Conservation (phyloP, 2,888 invertebrate species). For the Heliconius erato region DNA sequence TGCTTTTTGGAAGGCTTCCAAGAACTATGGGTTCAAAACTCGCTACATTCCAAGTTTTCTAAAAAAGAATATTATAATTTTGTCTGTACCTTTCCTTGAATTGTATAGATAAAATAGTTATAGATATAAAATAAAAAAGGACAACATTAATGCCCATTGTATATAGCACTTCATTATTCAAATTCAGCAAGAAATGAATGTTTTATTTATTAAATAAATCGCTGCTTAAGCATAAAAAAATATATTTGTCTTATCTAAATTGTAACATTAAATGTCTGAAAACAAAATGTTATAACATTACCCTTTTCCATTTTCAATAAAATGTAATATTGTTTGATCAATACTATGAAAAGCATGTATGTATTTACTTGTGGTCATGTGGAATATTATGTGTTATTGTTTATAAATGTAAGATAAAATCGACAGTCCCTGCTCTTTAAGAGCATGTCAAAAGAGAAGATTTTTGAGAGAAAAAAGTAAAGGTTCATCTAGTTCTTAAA, state of each 20-base stretch:
- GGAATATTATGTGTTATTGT: conserved; percentile 38
- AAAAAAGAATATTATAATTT: conserved; percentile 6
- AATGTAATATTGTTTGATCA: not conserved
- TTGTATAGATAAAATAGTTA: conserved; percentile 9
- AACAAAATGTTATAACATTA: not conserved
- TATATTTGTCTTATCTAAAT: not conserved
- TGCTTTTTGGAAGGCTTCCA: no score
- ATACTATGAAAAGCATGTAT: conserved; percentile 41
- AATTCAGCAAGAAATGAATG: not conserved
- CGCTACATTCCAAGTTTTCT: no score
- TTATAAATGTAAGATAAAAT: conserved; percentile 19
- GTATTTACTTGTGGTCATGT: conserved; percentile 35
- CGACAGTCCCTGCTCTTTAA: no score
- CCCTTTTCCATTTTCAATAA: not conserved
- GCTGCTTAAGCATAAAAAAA: conserved; percentile 2
- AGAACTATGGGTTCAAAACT: no score
- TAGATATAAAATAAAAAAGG: conserved; percentile 15
- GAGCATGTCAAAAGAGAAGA: no score
- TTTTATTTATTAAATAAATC: not conserved
- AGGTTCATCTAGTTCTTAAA: no score
- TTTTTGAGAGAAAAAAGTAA: no score
- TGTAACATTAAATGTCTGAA: not conserved
- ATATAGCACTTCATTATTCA: conserved; percentile 34
- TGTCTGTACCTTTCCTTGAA: not conserved
- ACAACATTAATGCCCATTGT: conserved; percentile 33